Evolutionary conservation across 2,113 vertebrate genomes (phyloP), one percentile per base, ranked within the genome.

Genomic region (Protomyctophum bolini): DNA sequence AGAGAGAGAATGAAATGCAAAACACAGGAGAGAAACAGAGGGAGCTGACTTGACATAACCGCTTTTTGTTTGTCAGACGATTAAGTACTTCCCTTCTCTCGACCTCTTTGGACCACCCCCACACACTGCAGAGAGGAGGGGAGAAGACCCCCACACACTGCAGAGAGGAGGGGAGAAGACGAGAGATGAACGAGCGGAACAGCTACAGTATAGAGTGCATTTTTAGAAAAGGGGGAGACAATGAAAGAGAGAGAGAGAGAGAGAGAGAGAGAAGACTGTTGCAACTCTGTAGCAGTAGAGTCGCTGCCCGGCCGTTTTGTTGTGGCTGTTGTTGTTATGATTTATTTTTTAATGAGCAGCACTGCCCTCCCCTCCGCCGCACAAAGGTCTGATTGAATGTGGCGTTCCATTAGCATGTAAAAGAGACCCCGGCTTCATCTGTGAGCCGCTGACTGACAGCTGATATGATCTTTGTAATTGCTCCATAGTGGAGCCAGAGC

Each of bases 381-480:
- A 91, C 88, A 91, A 90, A 85, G 82, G 80, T 77, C 83, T 90
- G 91, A 93, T 91, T 92, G 90, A 92, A 90, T 86, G 84, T 92
- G 91, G 88, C 84, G 47, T 91, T 69, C 80, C 84, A 93, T 93
- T 91, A 93, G 87, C 90, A 94, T 93, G 92, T 90, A 91, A 87
- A 91, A 91, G 82, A 91, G 86, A 82, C 69, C 69, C 66, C 75
- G 8, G 86, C 84, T 89, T 92, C 88, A 90, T 91, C 89, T 87
- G 83, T 89, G 90, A 90, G 83, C 87, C 6, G 74, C 87, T 93
- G 92, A 93, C 87, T 92, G 93, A 93, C 90, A 91, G 90, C 87
- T 86, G 90, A 90, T 91, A 91, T 92, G 88, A 93, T 94, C 91
- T 91, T 82, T 88, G 87, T 93, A 92, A 94, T 92, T 93, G 89